A percentile compares a stretch with the other conserved stretches of the same genome.
phyloP scores from a whole-genome alignment of 2,113 vertebrate species.

The Chauna torquata region DNA sequence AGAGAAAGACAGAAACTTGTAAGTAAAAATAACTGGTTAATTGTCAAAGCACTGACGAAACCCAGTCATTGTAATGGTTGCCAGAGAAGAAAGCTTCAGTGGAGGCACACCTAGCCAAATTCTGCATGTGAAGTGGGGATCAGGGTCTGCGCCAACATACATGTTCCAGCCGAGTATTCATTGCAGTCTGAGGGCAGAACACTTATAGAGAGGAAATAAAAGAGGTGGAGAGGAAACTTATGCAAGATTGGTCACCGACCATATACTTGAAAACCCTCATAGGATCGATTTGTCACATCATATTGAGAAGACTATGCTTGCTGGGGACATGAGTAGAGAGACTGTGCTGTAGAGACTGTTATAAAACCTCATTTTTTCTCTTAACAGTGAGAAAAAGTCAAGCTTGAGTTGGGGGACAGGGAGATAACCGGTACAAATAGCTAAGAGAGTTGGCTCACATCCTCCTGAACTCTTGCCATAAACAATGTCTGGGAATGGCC shows the following conservation, averaged over 20 bases:
- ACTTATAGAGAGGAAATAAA: neutral
- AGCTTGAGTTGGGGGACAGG: neutral
- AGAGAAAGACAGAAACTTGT: neutral
- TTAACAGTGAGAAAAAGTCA: slow-evolving; percentile 17
- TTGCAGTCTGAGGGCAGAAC: neutral
- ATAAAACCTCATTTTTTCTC: neutral
- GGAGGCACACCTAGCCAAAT: neutral
- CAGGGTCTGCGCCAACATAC: neutral
- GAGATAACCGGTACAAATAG: slow-evolving; percentile 59
- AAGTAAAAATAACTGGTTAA: neutral
- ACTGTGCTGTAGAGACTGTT: neutral
- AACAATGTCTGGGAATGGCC: slow-evolving; percentile 61
- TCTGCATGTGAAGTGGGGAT: neutral
- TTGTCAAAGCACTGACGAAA: neutral
- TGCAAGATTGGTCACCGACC: neutral
- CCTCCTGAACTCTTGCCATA: slow-evolving; percentile 52
- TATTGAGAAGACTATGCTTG: neutral
- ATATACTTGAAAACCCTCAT: neutral
- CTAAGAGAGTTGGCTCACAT: slow-evolving; percentile 45
- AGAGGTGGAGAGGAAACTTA: neutral
- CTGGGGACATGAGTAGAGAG: neutral
- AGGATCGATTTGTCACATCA: neutral
- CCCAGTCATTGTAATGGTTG: neutral
- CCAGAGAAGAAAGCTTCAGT: neutral
- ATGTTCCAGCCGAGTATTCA: neutral